Percentiles rank a stretch among this genome's conserved stretches.
Conservation (phyloP, 2,888 invertebrate genomes). For the Oxyteleia sp. region DNA sequence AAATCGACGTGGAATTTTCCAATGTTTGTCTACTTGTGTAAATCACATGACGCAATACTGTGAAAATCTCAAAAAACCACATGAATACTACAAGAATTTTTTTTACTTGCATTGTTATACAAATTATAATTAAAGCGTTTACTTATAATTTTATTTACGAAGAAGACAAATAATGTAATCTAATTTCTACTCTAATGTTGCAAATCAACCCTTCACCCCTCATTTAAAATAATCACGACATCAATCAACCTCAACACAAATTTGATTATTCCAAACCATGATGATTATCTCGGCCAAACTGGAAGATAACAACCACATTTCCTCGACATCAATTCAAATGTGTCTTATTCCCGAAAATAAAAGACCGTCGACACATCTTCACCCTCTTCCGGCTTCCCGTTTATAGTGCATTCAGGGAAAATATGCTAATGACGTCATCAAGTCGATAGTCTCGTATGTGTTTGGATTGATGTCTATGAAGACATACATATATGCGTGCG, state of each 20-base stretch:
- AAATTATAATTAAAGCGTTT: too few species aligned
- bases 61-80: too few species aligned
- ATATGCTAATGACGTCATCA: slow-evolving; percentile 62
- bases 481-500: slow-evolving; percentile 64
- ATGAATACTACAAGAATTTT: too few species aligned
- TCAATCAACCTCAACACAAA: not conserved
- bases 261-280: not conserved
- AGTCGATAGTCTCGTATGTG: slow-evolving; percentile 55
- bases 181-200: not conserved
- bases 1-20: too few species aligned
- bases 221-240: not conserved
- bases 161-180: not conserved
- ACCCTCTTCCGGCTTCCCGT: slow-evolving; percentile 2
- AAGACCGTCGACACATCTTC: slow-evolving; percentile 17
- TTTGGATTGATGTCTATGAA: slow-evolving; percentile 68
- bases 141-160: too few species aligned
- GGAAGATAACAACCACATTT: not conserved
- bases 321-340: slow-evolving; percentile 3
- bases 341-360: slow-evolving; percentile 24
- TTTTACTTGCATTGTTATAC: too few species aligned
- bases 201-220: not conserved
- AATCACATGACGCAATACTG: too few species aligned
- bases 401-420: slow-evolving; percentile 29
- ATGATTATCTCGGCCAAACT: not conserved
- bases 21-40: too few species aligned